Evolutionary conservation across 2,797 vertebrate genomes (phyloP).

Genomic region (Manis pentadactyla): DNA sequence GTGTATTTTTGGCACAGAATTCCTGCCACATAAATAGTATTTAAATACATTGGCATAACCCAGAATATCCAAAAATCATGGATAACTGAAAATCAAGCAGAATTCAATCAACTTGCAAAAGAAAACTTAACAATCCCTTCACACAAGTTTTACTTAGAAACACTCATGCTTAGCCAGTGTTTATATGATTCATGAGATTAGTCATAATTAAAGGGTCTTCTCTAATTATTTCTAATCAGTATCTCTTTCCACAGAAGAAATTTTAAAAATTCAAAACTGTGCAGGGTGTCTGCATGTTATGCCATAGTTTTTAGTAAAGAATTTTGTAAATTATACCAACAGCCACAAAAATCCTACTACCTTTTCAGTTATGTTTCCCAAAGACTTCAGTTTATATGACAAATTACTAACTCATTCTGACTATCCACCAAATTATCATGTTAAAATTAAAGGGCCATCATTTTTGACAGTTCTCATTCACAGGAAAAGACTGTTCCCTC

Average conservation of each 20-base stretch:
- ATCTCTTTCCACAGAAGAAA: neutral
- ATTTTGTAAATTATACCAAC: neutral
- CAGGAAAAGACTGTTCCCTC: neutral
- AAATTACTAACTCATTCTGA: neutral
- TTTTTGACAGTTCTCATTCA: neutral
- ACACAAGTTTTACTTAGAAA: conserved; percentile 40
- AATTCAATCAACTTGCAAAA: conserved; percentile 29
- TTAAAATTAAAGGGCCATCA: neutral
- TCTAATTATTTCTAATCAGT: neutral
- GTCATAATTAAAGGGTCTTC: neutral
- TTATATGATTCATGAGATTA: neutral
- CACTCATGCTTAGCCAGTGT: neutral
- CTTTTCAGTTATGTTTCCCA: neutral
- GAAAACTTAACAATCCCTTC: neutral
- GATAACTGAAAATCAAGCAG: conserved; percentile 46
- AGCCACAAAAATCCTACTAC: neutral
- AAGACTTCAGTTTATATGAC: neutral
- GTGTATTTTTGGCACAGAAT: neutral
- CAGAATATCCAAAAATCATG: neutral
- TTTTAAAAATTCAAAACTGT: neutral
- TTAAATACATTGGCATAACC: neutral
- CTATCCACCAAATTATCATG: neutral
- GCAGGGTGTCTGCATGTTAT: neutral
- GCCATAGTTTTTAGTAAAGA: neutral
- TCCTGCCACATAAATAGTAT: conserved; percentile 35